These are phyloP conservation scores for Tetragonisca angustula DNA, from an alignment of 2,888 invertebrate species.

Conservation along the genomic window DNA sequence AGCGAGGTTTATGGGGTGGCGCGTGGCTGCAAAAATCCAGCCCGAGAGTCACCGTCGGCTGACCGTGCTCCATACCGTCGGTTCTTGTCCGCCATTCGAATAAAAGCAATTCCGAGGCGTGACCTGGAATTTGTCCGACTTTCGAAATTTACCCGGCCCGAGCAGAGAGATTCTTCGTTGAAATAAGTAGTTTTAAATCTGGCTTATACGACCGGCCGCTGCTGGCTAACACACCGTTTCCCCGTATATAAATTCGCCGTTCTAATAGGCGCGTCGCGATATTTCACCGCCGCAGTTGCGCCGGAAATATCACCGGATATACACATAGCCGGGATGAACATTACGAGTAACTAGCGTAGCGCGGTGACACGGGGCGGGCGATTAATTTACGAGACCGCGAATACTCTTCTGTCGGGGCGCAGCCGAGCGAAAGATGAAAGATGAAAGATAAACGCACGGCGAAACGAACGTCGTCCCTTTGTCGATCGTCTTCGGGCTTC, in stretches of 20 bases:
- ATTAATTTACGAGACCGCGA: slow-evolving; percentile 47
- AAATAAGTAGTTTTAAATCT: slow-evolving; percentile 59
- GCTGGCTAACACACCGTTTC: slow-evolving; percentile 24
- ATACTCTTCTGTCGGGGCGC: slow-evolving; percentile 9
- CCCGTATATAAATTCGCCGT: slow-evolving; percentile 34
- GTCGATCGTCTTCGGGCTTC: not conserved
- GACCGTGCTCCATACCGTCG: slow-evolving; percentile 48
- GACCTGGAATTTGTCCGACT: slow-evolving; percentile 67
- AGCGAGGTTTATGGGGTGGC: slow-evolving; percentile 59
- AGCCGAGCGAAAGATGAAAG: slow-evolving; percentile 43
- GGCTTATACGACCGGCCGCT: slow-evolving; percentile 27
- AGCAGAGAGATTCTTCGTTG: slow-evolving; percentile 29
- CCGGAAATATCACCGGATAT: not conserved
- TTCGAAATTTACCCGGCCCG: slow-evolving; percentile 46
- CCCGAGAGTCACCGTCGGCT: slow-evolving; percentile 21
- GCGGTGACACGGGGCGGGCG: slow-evolving; percentile 20
- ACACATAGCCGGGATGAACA: slow-evolving; percentile 1
- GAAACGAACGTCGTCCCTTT: not conserved
- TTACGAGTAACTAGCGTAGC: slow-evolving; percentile 42
- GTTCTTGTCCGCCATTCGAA: slow-evolving; percentile 28
- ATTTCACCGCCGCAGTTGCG: slow-evolving; percentile 27
- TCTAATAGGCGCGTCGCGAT: slow-evolving; percentile 45
- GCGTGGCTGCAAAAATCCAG: slow-evolving; percentile 60
- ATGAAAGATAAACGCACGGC: not conserved
- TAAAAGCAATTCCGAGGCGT: slow-evolving; percentile 63